phyloP scores from a whole-genome alignment of 2,888 invertebrate genomes.

The Pecten maximus region DNA sequence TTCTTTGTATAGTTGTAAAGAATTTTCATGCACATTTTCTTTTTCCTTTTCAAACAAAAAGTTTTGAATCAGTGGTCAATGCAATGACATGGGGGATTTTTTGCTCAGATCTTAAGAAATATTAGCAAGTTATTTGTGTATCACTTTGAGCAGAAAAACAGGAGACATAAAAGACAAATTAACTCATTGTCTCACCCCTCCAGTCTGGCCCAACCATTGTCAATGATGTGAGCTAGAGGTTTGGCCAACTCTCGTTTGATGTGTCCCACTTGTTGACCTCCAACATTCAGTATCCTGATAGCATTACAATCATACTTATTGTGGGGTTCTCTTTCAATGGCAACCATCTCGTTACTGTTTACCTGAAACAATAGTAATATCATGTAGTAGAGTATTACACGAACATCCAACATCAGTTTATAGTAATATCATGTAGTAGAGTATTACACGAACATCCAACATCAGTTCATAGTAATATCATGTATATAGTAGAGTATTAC shows the following conservation, averaged over 20 bases:
- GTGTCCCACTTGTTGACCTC: constrained; percentile 67
- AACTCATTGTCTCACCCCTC: constrained; percentile 61
- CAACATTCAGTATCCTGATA: constrained; percentile 65
- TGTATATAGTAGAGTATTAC: too few relatives aligned
- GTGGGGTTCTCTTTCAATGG: constrained; percentile 64
- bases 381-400: not conserved
- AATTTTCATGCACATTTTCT: too few relatives aligned
- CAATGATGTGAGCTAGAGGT: constrained; percentile 63
- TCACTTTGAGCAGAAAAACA: too few relatives aligned
- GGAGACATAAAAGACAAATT: not conserved
- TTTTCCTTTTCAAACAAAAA: too few relatives aligned
- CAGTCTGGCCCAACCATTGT: constrained; percentile 60
- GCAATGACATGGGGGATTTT: not conserved
- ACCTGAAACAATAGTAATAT: constrained; percentile 58
- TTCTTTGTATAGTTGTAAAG: too few relatives aligned
- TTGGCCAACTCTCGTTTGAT: constrained; percentile 68
- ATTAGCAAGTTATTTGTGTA: too few relatives aligned
- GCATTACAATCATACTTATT: constrained; percentile 69
- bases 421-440: not conserved
- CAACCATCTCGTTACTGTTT: constrained; percentile 70
- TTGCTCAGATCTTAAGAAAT: not conserved
- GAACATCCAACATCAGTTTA: not conserved
- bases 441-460: not conserved
- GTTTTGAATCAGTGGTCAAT: too few relatives aligned
- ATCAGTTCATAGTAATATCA: too few relatives aligned